Evolutionary conservation across 2,113 vertebrate genomes (phyloP), one percentile per base, ranked within the genome.

Genomic region (Chionomys nivalis): DNA sequence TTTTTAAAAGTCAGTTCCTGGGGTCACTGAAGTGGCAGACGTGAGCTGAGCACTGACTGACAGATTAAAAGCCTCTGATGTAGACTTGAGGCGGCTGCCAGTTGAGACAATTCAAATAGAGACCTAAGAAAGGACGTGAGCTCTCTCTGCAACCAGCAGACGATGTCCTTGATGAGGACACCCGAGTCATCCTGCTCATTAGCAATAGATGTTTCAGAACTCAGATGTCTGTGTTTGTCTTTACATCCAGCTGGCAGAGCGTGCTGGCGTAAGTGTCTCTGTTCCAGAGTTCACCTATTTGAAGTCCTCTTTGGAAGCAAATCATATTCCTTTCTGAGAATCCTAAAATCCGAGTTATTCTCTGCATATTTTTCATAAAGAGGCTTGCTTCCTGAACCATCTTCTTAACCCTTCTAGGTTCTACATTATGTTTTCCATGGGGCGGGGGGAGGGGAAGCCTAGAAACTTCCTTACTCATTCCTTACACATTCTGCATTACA

Each of bases 291-390:
- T 23, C 33, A 70, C 83, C 1, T 47, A 55, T 76, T 24, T 31
- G 55, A 93, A 13, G 26, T 21, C 39, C 82, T 91, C 87, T 72
- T 70, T 70, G 17, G 24, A 58, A 73, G 44, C 11, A 1, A 3
- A 7, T 16, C 16, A 0, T 31, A 5, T 23, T 21, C 7, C 21
- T 87, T 14, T 8, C 0, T 16, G 4, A 58, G 26, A n/a, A 24
- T 42, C 42, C 13, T 44, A 36, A 75, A 75, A 17, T 33, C 16
- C 4, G 44, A 68, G 7, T 47, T 6, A 44, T 52, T 36, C 44
- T 68, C 33, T 66, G 58, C 26, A 85, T 89, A 76, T 82, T 86
- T 75, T 33, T 82, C 73, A 52, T 49, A 93, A 91, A 52, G 58
- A 31, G 4, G 2, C 2, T 31, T 31, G 24, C 8, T 85, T 11